A percentile compares a stretch with the other conserved stretches of the same genome.
Conservation (phyloP, 1,140 invertebrate species). For the Psix sp. region DNA sequence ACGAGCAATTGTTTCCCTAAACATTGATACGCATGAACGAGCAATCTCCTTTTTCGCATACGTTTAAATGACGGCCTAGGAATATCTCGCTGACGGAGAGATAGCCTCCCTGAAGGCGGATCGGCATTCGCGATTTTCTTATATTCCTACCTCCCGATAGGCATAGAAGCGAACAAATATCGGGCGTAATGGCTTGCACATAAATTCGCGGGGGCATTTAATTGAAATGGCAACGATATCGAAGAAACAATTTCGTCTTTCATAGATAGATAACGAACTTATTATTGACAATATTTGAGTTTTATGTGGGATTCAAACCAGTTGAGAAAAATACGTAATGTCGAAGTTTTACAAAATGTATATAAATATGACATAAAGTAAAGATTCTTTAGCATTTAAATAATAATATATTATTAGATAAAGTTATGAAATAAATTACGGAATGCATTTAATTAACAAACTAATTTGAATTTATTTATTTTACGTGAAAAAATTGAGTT, state of each 20-base stretch:
- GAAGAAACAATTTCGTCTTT: slow-evolving; percentile 34
- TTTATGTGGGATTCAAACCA: too few relatives aligned
- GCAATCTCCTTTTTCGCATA: slow-evolving; percentile 56
- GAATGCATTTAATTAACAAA: too few relatives aligned
- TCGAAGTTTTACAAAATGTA: too few relatives aligned
- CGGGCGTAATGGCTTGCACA: slow-evolving; percentile 70
- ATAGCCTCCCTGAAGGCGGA: slow-evolving; percentile 25
- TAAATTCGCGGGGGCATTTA: slow-evolving; percentile 76
- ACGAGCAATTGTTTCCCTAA: slow-evolving; percentile 56
- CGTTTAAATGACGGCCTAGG: slow-evolving; percentile 41
- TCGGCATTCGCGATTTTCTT: slow-evolving; percentile 31
- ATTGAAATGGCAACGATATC: slow-evolving; percentile 74
- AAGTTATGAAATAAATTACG: too few relatives aligned
- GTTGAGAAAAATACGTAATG: too few relatives aligned
- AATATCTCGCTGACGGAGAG: slow-evolving; percentile 24
- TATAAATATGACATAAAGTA: too few relatives aligned
- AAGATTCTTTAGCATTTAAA: too few relatives aligned
- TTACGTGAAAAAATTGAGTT: too few relatives aligned
- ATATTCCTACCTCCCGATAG: slow-evolving; percentile 28
- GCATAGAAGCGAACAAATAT: slow-evolving; percentile 69
- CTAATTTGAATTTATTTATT: too few relatives aligned
- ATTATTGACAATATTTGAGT: slow-evolving; percentile 8
- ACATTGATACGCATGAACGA: slow-evolving; percentile 57
- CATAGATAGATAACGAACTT: background rate
- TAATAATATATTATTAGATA: too few relatives aligned